These are phyloP conservation scores for Abrostola tripartita DNA, from an alignment of 2,888 invertebrate genomes.

Conservation along the genomic window DNA sequence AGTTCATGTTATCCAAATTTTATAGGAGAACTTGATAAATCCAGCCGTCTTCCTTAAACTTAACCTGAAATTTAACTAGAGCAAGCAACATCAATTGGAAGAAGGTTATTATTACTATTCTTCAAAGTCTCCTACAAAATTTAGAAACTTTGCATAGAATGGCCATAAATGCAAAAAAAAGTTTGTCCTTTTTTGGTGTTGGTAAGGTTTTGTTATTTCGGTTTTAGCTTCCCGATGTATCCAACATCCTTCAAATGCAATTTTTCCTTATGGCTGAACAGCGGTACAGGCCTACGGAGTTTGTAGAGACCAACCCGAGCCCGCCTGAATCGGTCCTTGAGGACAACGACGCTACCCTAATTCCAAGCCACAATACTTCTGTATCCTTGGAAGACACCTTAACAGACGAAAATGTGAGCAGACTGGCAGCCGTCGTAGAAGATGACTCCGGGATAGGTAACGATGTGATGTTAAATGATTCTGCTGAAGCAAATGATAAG, in stretches of 20 bases:
- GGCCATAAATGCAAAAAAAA: no score
- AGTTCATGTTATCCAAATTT: no score
- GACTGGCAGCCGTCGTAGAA: slow-evolving; percentile 44
- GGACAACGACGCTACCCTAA: slow-evolving; percentile 73
- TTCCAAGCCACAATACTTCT: slow-evolving; percentile 68
- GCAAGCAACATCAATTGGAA: no score
- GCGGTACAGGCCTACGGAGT: slow-evolving; percentile 71
- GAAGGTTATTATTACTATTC: no score
- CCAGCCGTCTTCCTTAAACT: no score
- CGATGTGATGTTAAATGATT: slow-evolving; percentile 53
- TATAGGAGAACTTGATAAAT: no score
- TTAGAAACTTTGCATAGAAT: no score
- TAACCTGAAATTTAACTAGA: no score
- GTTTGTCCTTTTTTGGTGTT: no score
- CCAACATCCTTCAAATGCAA: slow-evolving; percentile 76
- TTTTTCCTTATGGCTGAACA: slow-evolving; percentile 76
- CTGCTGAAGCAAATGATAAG: slow-evolving; percentile 32
- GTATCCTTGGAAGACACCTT: slow-evolving; percentile 76
- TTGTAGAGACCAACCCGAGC: slow-evolving; percentile 61
- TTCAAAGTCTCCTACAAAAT: no score
- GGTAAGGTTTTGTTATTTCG: not conserved
- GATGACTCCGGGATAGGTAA: slow-evolving; percentile 62
- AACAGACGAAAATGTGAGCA: slow-evolving; percentile 65
- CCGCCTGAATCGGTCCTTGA: slow-evolving; percentile 64
- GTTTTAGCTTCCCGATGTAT: slow-evolving; percentile 79